Evolutionary conservation across 1,140 invertebrate genomes (phyloP).

Genomic region (Hypsibius dujardini): DNA sequence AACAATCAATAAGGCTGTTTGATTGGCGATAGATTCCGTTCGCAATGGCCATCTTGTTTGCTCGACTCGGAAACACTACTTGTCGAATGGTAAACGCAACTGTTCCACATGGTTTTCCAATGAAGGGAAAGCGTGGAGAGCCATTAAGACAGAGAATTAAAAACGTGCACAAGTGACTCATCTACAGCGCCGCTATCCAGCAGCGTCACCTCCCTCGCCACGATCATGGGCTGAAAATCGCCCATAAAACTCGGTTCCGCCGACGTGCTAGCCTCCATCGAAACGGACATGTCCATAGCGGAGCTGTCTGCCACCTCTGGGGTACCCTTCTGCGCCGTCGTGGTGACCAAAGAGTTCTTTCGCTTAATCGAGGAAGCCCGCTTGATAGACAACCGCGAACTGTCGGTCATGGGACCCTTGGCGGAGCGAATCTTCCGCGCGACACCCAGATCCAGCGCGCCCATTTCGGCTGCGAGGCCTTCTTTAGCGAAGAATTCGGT

Average conservation of each 20-base stretch:
- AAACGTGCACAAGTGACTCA: too few species aligned
- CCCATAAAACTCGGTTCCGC: background rate
- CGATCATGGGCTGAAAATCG: too few species aligned
- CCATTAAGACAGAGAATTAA: too few species aligned
- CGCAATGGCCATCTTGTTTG: too few species aligned
- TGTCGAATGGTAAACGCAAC: too few species aligned
- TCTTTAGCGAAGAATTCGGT: background rate
- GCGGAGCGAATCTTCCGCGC: background rate
- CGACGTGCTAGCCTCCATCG: background rate
- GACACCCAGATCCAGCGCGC: background rate
- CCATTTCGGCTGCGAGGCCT: background rate
- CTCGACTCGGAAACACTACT: too few species aligned
- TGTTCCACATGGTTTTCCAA: too few species aligned
- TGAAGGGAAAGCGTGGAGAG: too few species aligned
- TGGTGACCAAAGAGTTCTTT: background rate
- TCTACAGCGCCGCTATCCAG: too few species aligned
- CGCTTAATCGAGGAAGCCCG: background rate
- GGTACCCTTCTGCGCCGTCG: background rate
- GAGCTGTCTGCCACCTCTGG: background rate
- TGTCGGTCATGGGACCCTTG: background rate
- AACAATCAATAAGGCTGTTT: too few species aligned
- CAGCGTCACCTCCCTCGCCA: too few species aligned
- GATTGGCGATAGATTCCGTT: too few species aligned
- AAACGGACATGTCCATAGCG: background rate
- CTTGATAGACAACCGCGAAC: background rate